A percentile compares a stretch with the other conserved stretches of the same genome.
phyloP scores from a whole-genome alignment of 2,888 invertebrate species.

The Laspeyria flexula region DNA sequence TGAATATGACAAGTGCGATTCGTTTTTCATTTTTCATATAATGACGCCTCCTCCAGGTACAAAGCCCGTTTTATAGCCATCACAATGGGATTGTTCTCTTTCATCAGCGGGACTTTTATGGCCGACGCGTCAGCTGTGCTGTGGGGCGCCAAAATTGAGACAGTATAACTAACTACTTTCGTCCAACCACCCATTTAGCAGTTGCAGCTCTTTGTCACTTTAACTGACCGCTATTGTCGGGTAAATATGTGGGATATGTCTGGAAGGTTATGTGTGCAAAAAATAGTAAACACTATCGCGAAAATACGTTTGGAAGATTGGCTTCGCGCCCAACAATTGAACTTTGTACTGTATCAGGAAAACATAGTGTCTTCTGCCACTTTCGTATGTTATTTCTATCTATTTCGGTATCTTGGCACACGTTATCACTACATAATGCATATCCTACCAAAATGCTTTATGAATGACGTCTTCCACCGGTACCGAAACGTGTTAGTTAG shows the following conservation, averaged over 20 bases:
- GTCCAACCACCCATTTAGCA: constrained; percentile 51
- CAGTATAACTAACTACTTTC: constrained; percentile 64
- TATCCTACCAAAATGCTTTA: constrained; percentile 32
- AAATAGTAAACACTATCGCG: constrained; percentile 50
- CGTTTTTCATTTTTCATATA: constrained; percentile 82
- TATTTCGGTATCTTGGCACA: constrained; percentile 77
- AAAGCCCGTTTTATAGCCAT: constrained; percentile 80
- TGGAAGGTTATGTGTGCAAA: constrained; percentile 30
- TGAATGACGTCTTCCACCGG: constrained; percentile 27
- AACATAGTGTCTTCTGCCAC: constrained; percentile 67
- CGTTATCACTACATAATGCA: constrained; percentile 23
- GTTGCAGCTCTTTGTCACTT: constrained; percentile 46
- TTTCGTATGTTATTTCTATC: constrained; percentile 67
- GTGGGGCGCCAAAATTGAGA: constrained; percentile 77
- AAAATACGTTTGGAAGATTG: constrained; percentile 62
- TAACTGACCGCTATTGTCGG: constrained; percentile 40
- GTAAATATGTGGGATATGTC: constrained; percentile 19
- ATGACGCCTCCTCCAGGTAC: constrained; percentile 74
- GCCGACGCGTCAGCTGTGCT: constrained; percentile 72
- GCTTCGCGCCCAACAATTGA: constrained; percentile 73
- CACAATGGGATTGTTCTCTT: constrained; percentile 84
- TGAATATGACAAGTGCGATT: constrained; percentile 78
- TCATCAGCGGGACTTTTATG: constrained; percentile 81
- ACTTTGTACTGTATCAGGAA: constrained; percentile 82
- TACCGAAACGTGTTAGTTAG: neutral